phyloP scores from a whole-genome alignment of 2,888 invertebrate genomes.

The Epinotia brunnichana region DNA sequence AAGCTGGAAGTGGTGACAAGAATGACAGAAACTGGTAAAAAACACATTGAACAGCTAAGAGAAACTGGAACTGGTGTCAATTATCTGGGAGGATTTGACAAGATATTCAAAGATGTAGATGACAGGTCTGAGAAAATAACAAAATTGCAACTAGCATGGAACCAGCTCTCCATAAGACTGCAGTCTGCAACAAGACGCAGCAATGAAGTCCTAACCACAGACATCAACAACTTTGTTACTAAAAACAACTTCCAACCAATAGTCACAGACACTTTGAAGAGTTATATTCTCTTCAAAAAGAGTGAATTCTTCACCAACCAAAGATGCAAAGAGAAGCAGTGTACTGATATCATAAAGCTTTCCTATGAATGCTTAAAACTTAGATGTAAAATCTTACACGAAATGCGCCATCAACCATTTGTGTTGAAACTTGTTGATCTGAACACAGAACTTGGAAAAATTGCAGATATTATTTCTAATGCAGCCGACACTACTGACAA shows the following conservation, averaged over 20 bases:
- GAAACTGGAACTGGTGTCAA: conserved; percentile 66
- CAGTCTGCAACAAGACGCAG: conserved; percentile 77
- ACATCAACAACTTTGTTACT: conserved; percentile 71
- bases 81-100: conserved; percentile 72
- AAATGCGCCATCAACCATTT: conserved; percentile 73
- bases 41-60: conserved; percentile 67
- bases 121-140: conserved; percentile 70
- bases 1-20: conserved; percentile 74
- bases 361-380: conserved; percentile 83
- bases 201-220: conserved; percentile 69
- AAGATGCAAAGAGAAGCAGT: conserved; percentile 72
- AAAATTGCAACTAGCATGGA: conserved; percentile 74
- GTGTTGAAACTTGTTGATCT: conserved; percentile 75
- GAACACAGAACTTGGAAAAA: conserved; percentile 73
- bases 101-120: conserved; percentile 69
- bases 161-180: conserved; percentile 72
- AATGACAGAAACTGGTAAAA: conserved; percentile 69
- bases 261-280: conserved; percentile 73
- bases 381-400: conserved; percentile 77
- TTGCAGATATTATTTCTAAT: conserved; percentile 68
- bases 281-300: conserved; percentile 72
- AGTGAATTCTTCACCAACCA: conserved; percentile 69
- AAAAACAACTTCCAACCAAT: conserved; percentile 73
- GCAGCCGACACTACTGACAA: conserved; percentile 71
- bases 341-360: conserved; percentile 81